Evolutionary conservation across 2,113 vertebrate species (phyloP), one percentile per base, ranked within the genome.

Genomic region (Hucho hucho): DNA sequence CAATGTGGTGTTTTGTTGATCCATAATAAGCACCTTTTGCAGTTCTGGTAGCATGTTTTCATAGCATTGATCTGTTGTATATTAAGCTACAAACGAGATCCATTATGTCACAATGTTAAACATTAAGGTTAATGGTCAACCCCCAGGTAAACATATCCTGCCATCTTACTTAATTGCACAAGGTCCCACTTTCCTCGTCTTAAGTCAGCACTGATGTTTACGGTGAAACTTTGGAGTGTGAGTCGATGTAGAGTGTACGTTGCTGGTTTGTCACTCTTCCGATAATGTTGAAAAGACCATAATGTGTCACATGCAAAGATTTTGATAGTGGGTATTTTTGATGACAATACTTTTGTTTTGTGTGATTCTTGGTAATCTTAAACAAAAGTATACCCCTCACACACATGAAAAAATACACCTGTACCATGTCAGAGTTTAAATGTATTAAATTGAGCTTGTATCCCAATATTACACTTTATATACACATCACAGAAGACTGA

Each of bases 151-250:
- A 43, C 46, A n/a, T 49, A 22, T 47, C 18, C 47, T 53, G 22
- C 4, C 18, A 61, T 49, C 83, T 78, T 64, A 75, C 49, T 75
- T 68, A 28, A 82, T 89, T 85, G 84, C 88, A 88, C 87, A 85
- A 72, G 74, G 64, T 13, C 2, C 11, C 76, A 76, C 11, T 64
- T 58, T 74, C 82, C 75, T 78, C 78, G 74, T 80, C 56, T 74
- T 88, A 83, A 86, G 82, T 82, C 82, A 75, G 65, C 74, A 85
- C 0, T 74, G 47, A 84, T 83, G 77, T 79, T 84, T 77, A 77
- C 64, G 66, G 72, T 68, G 6, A 32, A 32, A 32, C 29, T 32
- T 76, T 80, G 77, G 80, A 29, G n/a, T 87, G 78, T 82, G 63
- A 49, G 77, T 74, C 47, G 22, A 43, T 87, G 85, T 82, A 81